Conservation (phyloP, 2,888 invertebrate genomes). For the Eristalis arbustorum region DNA sequence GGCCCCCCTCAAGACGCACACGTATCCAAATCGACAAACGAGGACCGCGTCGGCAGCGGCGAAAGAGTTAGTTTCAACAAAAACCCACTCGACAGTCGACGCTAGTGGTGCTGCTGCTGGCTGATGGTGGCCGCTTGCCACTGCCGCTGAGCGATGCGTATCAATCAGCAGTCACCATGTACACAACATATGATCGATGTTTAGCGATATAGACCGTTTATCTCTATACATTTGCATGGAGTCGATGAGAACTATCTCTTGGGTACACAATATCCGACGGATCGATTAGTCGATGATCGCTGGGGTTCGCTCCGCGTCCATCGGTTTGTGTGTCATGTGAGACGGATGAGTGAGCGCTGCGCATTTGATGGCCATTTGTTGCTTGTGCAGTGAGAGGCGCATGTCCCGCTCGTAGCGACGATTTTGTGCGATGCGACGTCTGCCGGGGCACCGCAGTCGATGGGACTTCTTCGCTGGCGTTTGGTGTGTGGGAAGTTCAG, state of each 20-base stretch:
- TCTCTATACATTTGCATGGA: conserved; percentile 44
- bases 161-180: conserved; percentile 59
- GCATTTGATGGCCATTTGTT: conserved; percentile 44
- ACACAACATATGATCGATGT: conserved; percentile 62
- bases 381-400: conserved; percentile 11
- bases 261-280: conserved; percentile 45
- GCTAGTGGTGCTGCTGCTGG: not conserved
- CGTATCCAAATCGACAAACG: conserved; percentile 5
- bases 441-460: not conserved
- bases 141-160: conserved; percentile 59
- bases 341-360: conserved; percentile 22
- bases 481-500: conserved; percentile 43
- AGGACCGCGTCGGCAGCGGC: conserved; percentile 15
- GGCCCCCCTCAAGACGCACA: not conserved
- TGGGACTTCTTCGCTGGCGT: not conserved
- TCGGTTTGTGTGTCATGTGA: conserved; percentile 32
- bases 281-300: conserved; percentile 50
- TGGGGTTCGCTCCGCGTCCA: conserved; percentile 7
- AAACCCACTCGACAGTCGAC: conserved; percentile 22
- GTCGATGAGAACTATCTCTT: conserved; percentile 47
- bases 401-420: not conserved
- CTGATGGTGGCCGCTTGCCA: not conserved
- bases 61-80: conserved; percentile 25
- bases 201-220: conserved; percentile 48
- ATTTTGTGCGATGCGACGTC: conserved; percentile 27